A percentile compares a stretch with the other conserved stretches of the same genome.
These are phyloP conservation scores for Ginglymostoma cirratum DNA, from an alignment of 2,113 vertebrate species.

Conservation along the genomic window DNA sequence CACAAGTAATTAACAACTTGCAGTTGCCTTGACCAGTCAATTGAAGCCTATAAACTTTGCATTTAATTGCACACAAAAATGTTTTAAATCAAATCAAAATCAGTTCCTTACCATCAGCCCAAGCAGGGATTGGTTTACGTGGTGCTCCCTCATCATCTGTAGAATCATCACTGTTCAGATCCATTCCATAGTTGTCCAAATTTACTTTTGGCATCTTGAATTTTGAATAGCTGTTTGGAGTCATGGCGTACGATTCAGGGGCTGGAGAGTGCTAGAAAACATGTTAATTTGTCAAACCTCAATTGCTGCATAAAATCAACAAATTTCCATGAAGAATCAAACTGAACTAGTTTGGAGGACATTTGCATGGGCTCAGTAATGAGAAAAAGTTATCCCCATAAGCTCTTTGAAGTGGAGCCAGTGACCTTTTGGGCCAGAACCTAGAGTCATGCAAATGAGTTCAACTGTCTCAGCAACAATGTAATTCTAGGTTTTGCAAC, in stretches of 20 bases:
- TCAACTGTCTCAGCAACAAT: background rate
- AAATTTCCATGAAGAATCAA: background rate
- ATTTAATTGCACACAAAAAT: background rate
- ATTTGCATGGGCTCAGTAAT: background rate
- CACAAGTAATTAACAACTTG: background rate
- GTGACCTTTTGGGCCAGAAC: background rate
- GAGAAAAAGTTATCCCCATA: background rate
- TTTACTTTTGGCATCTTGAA: conserved; percentile 45
- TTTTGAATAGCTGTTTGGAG: conserved; percentile 60
- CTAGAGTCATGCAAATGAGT: background rate
- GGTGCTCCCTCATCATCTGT: conserved; percentile 87
- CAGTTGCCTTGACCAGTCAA: background rate
- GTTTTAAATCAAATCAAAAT: background rate
- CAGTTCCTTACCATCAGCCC: conserved; percentile 71
- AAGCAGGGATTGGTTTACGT: conserved; percentile 78
- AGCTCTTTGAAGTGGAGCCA: background rate
- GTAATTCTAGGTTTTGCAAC: background rate
- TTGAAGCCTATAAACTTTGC: background rate
- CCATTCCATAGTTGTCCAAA: conserved; percentile 80
- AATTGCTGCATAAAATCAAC: background rate
- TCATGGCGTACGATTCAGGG: conserved; percentile 73
- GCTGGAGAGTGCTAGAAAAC: conserved; percentile 55
- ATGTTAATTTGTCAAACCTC: background rate
- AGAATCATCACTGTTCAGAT: conserved; percentile 89
- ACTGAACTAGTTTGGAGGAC: background rate